A percentile compares a stretch with the other conserved stretches of the same genome.
Conservation (phyloP, 2,888 invertebrate genomes). For the Chrysolina oricalcia region DNA sequence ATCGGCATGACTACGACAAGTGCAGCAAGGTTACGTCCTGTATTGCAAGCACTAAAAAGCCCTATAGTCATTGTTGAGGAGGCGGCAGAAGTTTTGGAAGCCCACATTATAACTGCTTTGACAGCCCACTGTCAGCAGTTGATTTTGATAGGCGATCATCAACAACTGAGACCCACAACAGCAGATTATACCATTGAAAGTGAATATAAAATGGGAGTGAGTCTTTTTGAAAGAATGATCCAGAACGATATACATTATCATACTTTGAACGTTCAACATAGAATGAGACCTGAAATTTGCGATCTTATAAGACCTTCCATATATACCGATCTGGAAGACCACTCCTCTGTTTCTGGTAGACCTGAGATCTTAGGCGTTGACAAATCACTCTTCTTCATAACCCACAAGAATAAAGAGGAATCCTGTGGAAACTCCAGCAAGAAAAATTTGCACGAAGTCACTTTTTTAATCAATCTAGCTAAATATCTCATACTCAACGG, state of each 20-base stretch:
- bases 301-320: slow-evolving; percentile 78
- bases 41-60: slow-evolving; percentile 74
- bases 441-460: slow-evolving; percentile 78
- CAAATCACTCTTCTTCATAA: slow-evolving; percentile 80
- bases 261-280: slow-evolving; percentile 78
- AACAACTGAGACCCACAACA: slow-evolving; percentile 81
- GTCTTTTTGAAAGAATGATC: slow-evolving; percentile 88
- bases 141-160: slow-evolving; percentile 73
- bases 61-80: slow-evolving; percentile 89
- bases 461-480: slow-evolving; percentile 77
- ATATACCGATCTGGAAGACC: slow-evolving; percentile 78
- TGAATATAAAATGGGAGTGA: slow-evolving; percentile 78
- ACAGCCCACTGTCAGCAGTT: slow-evolving; percentile 84
- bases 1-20: slow-evolving; percentile 86
- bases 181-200: slow-evolving; percentile 80
- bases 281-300: slow-evolving; percentile 83
- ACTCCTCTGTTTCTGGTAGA: slow-evolving; percentile 75
- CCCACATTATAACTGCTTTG: slow-evolving; percentile 79
- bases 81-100: slow-evolving; percentile 90
- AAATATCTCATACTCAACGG: slow-evolving; percentile 77
- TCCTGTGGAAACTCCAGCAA: slow-evolving; percentile 75
- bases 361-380: slow-evolving; percentile 76
- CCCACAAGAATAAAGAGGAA: slow-evolving; percentile 77
- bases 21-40: slow-evolving; percentile 79
- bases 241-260: slow-evolving; percentile 71